Conservation (phyloP, 2,113 vertebrate species). For the Trachemys scripta region DNA sequence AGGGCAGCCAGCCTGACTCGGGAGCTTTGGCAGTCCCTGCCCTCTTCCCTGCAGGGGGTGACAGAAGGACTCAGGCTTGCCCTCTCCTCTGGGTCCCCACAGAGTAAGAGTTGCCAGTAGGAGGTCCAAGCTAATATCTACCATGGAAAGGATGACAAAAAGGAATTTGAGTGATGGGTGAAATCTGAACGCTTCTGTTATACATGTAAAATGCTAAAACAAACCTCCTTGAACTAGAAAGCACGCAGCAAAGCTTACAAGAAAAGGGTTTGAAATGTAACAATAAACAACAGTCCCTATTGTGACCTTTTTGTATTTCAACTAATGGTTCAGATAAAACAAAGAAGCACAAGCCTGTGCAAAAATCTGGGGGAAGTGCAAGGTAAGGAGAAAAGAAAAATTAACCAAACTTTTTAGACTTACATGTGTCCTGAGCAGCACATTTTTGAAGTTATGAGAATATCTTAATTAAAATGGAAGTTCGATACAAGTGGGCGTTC, state of each 20-base stretch:
- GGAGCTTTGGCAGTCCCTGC: neutral
- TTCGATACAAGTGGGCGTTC: neutral
- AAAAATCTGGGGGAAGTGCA: neutral
- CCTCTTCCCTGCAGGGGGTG: no score
- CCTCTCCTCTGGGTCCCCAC: neutral
- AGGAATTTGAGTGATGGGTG: neutral
- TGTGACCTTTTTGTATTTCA: neutral
- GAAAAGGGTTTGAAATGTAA: neutral
- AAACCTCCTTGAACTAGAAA: neutral
- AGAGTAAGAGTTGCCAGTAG: neutral
- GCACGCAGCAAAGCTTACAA: neutral
- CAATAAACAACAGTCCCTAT: neutral
- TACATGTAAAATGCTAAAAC: neutral
- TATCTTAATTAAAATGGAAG: neutral
- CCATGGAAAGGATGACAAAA: slow-evolving; percentile 1
- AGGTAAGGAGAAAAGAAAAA: neutral
- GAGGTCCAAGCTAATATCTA: neutral
- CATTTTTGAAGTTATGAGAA: neutral
- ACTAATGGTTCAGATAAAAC: neutral
- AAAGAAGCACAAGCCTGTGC: neutral
- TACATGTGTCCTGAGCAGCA: neutral
- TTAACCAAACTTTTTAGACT: neutral
- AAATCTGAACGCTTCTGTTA: neutral
- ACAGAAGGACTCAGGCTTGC: neutral
- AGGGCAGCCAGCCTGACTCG: no score